These are phyloP conservation scores for Amblyjoppa proteus DNA, from an alignment of 2,888 invertebrate genomes.

Conservation along the genomic window DNA sequence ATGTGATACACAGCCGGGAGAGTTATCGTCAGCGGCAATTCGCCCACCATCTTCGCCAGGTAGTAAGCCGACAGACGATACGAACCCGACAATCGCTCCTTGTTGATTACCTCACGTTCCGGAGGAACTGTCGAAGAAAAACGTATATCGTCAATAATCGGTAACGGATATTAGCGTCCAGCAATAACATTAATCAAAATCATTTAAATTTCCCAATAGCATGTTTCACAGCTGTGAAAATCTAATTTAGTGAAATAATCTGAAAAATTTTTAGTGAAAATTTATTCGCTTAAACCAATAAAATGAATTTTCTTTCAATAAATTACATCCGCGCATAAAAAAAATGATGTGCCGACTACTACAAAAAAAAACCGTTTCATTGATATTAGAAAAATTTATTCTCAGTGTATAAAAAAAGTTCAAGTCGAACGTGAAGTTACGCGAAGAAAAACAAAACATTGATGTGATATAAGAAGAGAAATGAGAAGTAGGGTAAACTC, in stretches of 20 bases:
- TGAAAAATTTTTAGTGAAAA: too few relatives aligned
- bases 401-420: neutral
- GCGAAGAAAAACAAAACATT: neutral
- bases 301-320: too few relatives aligned
- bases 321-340: neutral
- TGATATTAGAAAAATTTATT: neutral
- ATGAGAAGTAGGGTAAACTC: slow-evolving; percentile 82
- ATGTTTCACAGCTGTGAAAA: too few relatives aligned
- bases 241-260: too few relatives aligned
- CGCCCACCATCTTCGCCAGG: slow-evolving; percentile 93
- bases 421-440: neutral
- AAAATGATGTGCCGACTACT: neutral
- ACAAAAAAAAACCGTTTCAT: neutral
- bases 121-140: slow-evolving; percentile 88
- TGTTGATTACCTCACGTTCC: slow-evolving; percentile 92
- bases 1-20: slow-evolving; percentile 91
- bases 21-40: slow-evolving; percentile 91
- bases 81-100: slow-evolving; percentile 92
- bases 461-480: neutral
- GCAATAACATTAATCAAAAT: neutral
- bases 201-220: neutral
- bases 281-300: too few relatives aligned
- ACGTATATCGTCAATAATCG: slow-evolving; percentile 1
- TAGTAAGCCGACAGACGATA: slow-evolving; percentile 93
- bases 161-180: neutral